A percentile compares a stretch with the other conserved stretches of the same genome.
phyloP scores from a whole-genome alignment of 2,888 invertebrate genomes.

The Cyaniris semiargus region DNA sequence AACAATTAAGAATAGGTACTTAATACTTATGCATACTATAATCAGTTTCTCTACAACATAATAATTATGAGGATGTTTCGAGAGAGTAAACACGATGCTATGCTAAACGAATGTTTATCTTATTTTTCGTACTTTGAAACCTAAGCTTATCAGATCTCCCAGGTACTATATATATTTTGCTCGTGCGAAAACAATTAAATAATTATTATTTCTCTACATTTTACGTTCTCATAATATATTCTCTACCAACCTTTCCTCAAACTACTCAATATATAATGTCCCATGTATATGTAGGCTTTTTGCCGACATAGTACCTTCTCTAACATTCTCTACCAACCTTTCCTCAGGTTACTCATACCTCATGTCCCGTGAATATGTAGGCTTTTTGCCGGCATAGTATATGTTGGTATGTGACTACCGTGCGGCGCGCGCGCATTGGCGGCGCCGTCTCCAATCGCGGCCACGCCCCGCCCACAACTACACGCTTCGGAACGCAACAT shows the following conservation, averaged over 20 bases:
- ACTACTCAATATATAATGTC: neutral
- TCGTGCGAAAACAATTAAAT: too few species aligned
- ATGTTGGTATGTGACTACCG: conserved; percentile 56
- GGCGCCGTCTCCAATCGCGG: conserved; percentile 68
- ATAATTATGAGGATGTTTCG: too few species aligned
- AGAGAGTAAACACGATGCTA: too few species aligned
- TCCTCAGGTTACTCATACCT: neutral
- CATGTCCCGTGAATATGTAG: neutral
- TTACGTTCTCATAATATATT: neutral
- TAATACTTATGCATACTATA: too few species aligned
- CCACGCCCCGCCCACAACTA: conserved; percentile 63
- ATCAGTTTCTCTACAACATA: too few species aligned
- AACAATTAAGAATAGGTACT: too few species aligned
- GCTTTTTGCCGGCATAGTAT: neutral
- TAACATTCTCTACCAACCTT: neutral
- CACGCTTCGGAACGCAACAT: conserved; percentile 34
- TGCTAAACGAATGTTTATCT: too few species aligned
- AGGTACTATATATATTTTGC: too few species aligned
- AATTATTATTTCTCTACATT: too few species aligned
- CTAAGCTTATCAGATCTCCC: too few species aligned
- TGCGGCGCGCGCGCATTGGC: conserved; percentile 76
- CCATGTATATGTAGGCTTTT: neutral
- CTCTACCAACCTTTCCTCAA: neutral
- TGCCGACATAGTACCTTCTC: neutral
- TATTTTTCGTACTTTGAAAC: too few species aligned